A percentile compares a stretch with the other conserved stretches of the same genome.
Evolutionary conservation across 2,797 vertebrate genomes (phyloP).

Genomic region (Typhlichthys subterraneus): DNA sequence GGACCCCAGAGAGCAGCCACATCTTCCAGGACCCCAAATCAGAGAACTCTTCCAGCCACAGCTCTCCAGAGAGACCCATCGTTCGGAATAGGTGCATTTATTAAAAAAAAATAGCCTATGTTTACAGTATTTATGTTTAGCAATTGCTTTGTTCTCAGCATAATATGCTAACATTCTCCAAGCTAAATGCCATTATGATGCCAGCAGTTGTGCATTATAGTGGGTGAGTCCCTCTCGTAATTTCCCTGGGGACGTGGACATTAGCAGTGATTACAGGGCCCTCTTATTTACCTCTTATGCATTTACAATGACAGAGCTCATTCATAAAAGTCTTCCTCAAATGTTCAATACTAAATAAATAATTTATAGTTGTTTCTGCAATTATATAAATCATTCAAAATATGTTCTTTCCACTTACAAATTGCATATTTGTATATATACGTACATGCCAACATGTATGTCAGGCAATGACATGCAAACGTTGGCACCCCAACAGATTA

Average conservation of each 20-base stretch:
- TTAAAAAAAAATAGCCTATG: too few species aligned
- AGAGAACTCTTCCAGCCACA: slow-evolving; percentile 89
- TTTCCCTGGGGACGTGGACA: slow-evolving; percentile 11
- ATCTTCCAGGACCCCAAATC: slow-evolving; percentile 86
- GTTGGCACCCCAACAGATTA: slow-evolving; percentile 81
- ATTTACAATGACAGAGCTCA: slow-evolving; percentile 55
- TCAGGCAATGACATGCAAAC: slow-evolving; percentile 80
- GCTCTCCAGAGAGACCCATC: slow-evolving; percentile 89
- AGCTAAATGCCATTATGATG: slow-evolving; percentile 3
- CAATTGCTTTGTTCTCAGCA: too few species aligned
- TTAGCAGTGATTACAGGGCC: not conserved
- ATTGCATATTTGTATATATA: slow-evolving; percentile 63
- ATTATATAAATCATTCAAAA: slow-evolving; percentile 98
- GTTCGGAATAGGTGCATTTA: slow-evolving; percentile 85
- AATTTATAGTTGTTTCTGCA: slow-evolving; percentile 95
- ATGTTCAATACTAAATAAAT: slow-evolving; percentile 87
- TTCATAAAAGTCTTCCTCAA: slow-evolving; percentile 74
- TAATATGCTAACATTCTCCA: too few species aligned
- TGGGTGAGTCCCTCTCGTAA: slow-evolving; percentile 16
- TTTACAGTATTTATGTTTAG: too few species aligned
- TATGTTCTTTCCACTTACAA: slow-evolving; percentile 83
- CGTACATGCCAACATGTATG: slow-evolving; percentile 52
- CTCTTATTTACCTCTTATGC: slow-evolving; percentile 1
- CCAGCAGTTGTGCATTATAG: slow-evolving; percentile 31
- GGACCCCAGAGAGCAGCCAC: slow-evolving; percentile 81